Base-by-base conservation (phyloP, 2,888 invertebrate species). In the Terebella lapidaria region DNA sequence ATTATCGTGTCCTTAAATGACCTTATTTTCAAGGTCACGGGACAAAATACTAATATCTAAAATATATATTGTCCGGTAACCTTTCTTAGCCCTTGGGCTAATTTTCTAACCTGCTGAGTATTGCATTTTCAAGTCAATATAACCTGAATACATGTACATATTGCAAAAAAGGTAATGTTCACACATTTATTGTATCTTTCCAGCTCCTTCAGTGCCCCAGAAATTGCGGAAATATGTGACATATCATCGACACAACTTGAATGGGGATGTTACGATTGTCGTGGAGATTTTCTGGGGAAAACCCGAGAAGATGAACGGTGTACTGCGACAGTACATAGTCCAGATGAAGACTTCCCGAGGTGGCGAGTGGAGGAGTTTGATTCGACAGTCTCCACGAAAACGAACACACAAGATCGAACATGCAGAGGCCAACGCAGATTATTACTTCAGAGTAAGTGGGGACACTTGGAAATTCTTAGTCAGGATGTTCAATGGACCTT, bases 231-330 rank as follows among this genome's bases (percentile, higher is more conserved):
- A 89, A 3, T 94, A 89, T 75, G 85, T 92, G 46, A 85, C 85
- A 18, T 85, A 75, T 61, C 74, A 75, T 35, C 73, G 76, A 54
- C 68, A 72, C 54, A 67, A 69, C 28, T 59, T 70, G 28, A 60
- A 65, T 1, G 69, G 70, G n/a, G 64, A 67, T 57, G 69, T 71
- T 47, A 68, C 72, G 3, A 68, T 75, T 29, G 84, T 84, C 4
- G 88, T 87, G 0, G 85, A 87, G 68, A 87, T 90, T 67, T 87
- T 94, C 3, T 95, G 94, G 94, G 86, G 88, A 66, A 81, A 85
- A 0, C 94, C 94, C 0, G 78, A 83, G 45, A 84, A 85, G 58
- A 84, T 87, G 1, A 92, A 92, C 77, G 91, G 92, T 0, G 81
- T 89, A 4, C 84, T 92, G 30, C 81, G 86, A 54, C 87, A 88